Conservation (phyloP, 2,888 invertebrate species). For the Acheta domesticus region DNA sequence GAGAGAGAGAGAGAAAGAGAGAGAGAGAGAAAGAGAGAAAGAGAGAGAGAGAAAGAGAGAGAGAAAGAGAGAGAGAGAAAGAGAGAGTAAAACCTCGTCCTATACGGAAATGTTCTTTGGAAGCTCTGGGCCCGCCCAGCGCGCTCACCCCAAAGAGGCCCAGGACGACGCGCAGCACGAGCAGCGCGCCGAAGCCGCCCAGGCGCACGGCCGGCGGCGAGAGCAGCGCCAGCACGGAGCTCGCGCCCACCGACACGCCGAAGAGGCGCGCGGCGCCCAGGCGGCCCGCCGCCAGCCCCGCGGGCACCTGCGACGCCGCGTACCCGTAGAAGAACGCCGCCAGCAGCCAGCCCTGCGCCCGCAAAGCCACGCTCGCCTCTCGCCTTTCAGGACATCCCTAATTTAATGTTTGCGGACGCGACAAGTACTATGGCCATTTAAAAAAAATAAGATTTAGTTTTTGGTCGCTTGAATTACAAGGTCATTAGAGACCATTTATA, state of each 20-base stretch:
- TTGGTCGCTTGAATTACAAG: no score
- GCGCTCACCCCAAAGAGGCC: not conserved
- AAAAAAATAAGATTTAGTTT: no score
- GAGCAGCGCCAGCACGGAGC: not conserved
- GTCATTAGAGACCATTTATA: no score
- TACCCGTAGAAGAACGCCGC: constrained; percentile 23
- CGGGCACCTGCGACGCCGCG: constrained; percentile 23
- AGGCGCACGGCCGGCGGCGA: not conserved
- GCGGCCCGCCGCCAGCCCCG: not conserved
- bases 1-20: no score
- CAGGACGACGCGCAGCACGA: not conserved
- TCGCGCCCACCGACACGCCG: constrained; percentile 3
- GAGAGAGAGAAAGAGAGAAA: no score
- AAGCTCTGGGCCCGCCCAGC: not conserved
- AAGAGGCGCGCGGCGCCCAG: constrained; percentile 18
- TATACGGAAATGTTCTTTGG: no score
- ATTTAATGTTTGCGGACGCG: no score
- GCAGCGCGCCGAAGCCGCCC: not conserved
- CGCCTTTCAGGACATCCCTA: no score
- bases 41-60: no score
- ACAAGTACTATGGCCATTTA: no score
- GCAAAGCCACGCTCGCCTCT: not conserved
- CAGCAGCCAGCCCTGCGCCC: not conserved
- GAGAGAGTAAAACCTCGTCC: no score
- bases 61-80: no score